Evolutionary conservation across 1,140 invertebrate genomes (phyloP).

Genomic region (Zaprionus vittiger): DNA sequence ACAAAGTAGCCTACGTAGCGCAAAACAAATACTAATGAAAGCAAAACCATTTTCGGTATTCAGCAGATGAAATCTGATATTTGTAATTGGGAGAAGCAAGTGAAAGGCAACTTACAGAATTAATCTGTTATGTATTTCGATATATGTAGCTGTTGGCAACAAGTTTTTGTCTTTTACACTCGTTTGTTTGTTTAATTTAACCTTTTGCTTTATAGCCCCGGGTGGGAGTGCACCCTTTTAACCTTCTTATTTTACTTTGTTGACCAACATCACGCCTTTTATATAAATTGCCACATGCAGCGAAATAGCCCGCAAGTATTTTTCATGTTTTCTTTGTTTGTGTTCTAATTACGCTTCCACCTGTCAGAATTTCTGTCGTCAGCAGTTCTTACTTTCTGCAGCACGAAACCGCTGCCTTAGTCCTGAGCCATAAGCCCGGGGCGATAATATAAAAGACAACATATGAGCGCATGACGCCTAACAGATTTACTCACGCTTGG

Average conservation of each 20-base stretch:
- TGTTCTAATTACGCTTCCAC: constrained; percentile 4
- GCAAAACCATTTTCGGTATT: not conserved
- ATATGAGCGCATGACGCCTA: not conserved
- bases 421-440: not conserved
- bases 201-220: not conserved
- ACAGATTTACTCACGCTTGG: constrained; percentile 8
- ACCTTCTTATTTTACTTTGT: not conserved
- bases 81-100: too few relatives aligned
- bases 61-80: not conserved
- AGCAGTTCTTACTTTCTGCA: constrained; percentile 25
- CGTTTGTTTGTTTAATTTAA: not conserved
- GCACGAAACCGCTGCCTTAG: not conserved
- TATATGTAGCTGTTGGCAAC: too few relatives aligned
- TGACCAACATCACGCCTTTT: constrained; percentile 3
- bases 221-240: too few relatives aligned
- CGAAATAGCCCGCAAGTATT: constrained; percentile 2
- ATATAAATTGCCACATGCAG: not conserved
- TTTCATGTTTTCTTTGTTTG: constrained; percentile 46
- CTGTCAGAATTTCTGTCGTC: constrained; percentile 30
- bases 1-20: not conserved
- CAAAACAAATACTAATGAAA: constrained; percentile 2
- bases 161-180: too few relatives aligned
- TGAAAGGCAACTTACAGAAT: too few relatives aligned
- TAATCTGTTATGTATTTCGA: too few relatives aligned
- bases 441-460: not conserved